These are phyloP conservation scores for Nebria ingens DNA, from an alignment of 1,140 invertebrate genomes.

Conservation along the genomic window DNA sequence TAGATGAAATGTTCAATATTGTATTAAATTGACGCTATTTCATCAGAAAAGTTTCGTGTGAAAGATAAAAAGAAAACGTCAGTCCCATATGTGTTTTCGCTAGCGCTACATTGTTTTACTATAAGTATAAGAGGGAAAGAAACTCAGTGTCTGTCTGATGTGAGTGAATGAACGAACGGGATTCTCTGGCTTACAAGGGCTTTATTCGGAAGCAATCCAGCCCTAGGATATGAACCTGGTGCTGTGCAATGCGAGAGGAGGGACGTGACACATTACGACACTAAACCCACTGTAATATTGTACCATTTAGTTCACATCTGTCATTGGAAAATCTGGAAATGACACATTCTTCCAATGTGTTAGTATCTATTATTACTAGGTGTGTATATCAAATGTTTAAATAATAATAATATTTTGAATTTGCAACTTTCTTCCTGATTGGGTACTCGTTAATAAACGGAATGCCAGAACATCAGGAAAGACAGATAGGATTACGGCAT, in stretches of 20 bases:
- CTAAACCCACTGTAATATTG: neutral
- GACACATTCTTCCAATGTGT: neutral
- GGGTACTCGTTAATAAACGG: too few relatives aligned
- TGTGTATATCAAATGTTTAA: too few relatives aligned
- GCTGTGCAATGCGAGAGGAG: too few relatives aligned
- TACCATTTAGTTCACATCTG: neutral
- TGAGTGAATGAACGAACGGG: neutral
- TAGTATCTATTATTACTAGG: too few relatives aligned
- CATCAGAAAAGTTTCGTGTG: too few relatives aligned
- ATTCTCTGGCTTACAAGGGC: neutral
- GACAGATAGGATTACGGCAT: conserved; percentile 6
- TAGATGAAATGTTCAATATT: too few relatives aligned
- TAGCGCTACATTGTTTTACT: too few relatives aligned
- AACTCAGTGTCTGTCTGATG: neutral
- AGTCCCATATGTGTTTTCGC: neutral
- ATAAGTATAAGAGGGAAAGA: neutral
- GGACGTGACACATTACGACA: conserved; percentile 2
- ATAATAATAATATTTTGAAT: too few relatives aligned
- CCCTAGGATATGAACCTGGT: neutral
- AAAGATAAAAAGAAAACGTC: too few relatives aligned
- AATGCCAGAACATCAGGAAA: too few relatives aligned
- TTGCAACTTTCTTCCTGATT: too few relatives aligned
- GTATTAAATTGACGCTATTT: too few relatives aligned
- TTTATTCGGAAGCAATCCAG: neutral
- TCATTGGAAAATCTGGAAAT: neutral